These are phyloP conservation scores for Sylvicola cinctus DNA, from an alignment of 2,888 invertebrate species.

Conservation along the genomic window DNA sequence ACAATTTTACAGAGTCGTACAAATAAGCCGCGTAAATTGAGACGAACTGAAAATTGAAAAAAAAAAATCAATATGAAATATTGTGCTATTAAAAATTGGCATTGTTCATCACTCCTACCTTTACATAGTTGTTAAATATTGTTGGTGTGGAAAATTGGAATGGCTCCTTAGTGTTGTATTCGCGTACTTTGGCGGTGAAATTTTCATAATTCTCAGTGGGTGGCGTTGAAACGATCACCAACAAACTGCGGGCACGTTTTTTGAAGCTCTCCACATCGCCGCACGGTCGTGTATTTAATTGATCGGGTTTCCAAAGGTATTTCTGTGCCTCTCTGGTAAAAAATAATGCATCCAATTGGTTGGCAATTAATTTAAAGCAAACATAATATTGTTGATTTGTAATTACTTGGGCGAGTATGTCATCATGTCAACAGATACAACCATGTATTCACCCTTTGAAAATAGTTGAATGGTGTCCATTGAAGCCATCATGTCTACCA, in stretches of 20 bases:
- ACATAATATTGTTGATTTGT: conserved; percentile 12
- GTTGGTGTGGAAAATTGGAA: conserved; percentile 55
- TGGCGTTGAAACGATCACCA: conserved; percentile 77
- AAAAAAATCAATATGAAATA: conserved; percentile 1
- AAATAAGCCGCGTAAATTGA: conserved; percentile 84
- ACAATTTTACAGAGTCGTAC: conserved; percentile 84
- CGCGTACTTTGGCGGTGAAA: conserved; percentile 61
- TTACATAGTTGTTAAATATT: conserved; percentile 22
- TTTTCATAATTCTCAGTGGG: conserved; percentile 49
- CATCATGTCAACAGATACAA: conserved; percentile 86
- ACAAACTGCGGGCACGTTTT: conserved; percentile 56
- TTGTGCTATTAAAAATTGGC: not conserved
- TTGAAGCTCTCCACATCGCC: conserved; percentile 29
- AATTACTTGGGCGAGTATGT: conserved; percentile 49
- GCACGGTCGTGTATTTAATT: conserved; percentile 34
- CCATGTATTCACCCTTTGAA: conserved; percentile 83
- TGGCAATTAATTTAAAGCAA: not conserved
- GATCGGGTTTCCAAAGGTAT: conserved; percentile 51
- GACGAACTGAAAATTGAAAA: conserved; percentile 42
- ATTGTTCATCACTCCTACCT: conserved; percentile 4
- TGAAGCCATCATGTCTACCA: conserved; percentile 77
- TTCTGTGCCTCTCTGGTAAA: conserved; percentile 47
- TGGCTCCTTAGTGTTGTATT: conserved; percentile 57
- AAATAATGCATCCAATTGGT: no score
- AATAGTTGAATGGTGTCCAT: conserved; percentile 79